phyloP scores from a whole-genome alignment of 2,888 invertebrate genomes.

The Oxycera nigricornis region DNA sequence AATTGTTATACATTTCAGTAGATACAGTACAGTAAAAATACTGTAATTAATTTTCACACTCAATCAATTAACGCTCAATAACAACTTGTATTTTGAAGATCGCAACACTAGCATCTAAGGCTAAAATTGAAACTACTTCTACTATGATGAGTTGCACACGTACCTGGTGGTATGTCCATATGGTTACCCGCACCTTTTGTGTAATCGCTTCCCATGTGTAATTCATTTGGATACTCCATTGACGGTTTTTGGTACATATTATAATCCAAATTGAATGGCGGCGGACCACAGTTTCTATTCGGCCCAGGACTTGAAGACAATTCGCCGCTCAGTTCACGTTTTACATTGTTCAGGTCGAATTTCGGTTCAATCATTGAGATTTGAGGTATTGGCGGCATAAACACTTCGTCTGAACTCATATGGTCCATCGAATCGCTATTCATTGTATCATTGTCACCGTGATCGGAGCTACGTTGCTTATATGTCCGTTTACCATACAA shows the following conservation, averaged over 20 bases:
- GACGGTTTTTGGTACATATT: constrained; percentile 47
- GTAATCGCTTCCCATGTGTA: constrained; percentile 59
- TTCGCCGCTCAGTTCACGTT: constrained; percentile 54
- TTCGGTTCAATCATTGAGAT: constrained; percentile 60
- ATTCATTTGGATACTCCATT: constrained; percentile 60
- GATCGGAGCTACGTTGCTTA: constrained; percentile 54
- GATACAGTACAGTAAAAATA: too few species aligned
- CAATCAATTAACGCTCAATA: too few species aligned
- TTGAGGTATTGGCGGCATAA: constrained; percentile 59
- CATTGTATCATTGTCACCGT: constrained; percentile 51
- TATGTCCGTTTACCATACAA: constrained; percentile 59
- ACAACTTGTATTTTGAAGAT: too few species aligned
- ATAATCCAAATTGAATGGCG: constrained; percentile 49
- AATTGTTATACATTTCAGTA: too few species aligned
- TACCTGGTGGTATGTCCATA: constrained; percentile 63
- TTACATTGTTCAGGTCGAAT: constrained; percentile 58
- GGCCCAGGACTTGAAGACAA: constrained; percentile 47
- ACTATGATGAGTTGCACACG: too few species aligned
- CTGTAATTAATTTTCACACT: too few species aligned
- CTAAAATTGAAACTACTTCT: too few species aligned
- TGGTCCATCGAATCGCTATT: constrained; percentile 57
- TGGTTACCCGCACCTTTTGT: constrained; percentile 60
- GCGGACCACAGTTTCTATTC: constrained; percentile 41
- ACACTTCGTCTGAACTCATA: constrained; percentile 59
- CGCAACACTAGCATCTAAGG: too few species aligned